Percentiles rank a stretch among this genome's conserved stretches.
Conservation (phyloP, 2,888 invertebrate species). For the Tenthredo livida region DNA sequence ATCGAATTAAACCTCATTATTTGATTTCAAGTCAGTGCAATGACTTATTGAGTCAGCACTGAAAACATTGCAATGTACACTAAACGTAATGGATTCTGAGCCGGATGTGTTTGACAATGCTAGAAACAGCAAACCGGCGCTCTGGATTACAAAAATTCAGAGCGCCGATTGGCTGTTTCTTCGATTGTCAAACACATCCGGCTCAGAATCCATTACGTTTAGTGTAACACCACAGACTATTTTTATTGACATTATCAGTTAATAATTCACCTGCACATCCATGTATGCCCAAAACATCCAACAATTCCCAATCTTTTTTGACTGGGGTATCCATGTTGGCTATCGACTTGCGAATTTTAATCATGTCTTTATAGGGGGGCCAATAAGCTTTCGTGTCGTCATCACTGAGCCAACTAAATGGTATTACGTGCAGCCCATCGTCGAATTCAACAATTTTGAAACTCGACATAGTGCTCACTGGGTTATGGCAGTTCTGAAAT, state of each 20-base stretch:
- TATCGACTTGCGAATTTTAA: constrained; percentile 5
- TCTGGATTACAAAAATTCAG: too few species aligned
- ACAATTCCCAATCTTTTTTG: neutral
- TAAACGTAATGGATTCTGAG: too few species aligned
- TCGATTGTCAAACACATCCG: too few species aligned
- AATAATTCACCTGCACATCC: constrained; percentile 21
- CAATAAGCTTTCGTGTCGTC: neutral
- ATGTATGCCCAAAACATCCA: neutral
- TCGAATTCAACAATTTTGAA: constrained; percentile 14
- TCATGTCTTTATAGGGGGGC: constrained; percentile 10
- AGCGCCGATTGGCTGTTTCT: too few species aligned
- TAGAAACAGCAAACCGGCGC: too few species aligned
- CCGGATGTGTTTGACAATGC: too few species aligned
- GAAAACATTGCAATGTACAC: neutral
- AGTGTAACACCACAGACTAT: neutral
- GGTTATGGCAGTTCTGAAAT: neutral
- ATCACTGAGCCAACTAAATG: constrained; percentile 29
- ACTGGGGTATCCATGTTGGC: constrained; percentile 22
- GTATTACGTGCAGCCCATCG: constrained; percentile 21
- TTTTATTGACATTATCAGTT: constrained; percentile 2
- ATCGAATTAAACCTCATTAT: too few species aligned
- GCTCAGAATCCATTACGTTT: too few species aligned
- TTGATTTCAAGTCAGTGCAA: neutral
- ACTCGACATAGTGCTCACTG: neutral
- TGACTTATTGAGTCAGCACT: neutral